A percentile compares a stretch with the other conserved stretches of the same genome.
Conservation (phyloP, 2,113 vertebrate species). For the Leucoraja erinaceus region DNA sequence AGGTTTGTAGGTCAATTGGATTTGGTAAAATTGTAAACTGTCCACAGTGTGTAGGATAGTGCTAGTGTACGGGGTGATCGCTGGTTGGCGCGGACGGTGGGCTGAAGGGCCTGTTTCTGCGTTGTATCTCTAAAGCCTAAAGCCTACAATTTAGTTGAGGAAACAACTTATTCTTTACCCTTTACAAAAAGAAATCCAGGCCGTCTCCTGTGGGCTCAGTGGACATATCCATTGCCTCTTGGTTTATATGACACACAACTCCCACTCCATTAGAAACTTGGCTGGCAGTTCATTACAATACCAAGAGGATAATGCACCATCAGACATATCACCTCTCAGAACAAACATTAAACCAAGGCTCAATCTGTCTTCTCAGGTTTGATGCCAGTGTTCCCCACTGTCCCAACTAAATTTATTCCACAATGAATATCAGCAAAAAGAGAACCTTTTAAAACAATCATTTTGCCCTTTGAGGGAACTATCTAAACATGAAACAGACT, state of each 20-base stretch:
- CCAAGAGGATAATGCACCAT: too few relatives aligned
- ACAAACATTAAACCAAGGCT: neutral
- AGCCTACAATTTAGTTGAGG: too few relatives aligned
- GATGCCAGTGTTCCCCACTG: neutral
- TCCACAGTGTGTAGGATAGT: too few relatives aligned
- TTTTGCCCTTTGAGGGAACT: neutral
- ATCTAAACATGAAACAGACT: neutral
- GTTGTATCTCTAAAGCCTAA: too few relatives aligned
- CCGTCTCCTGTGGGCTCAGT: neutral
- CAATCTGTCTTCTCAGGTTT: neutral
- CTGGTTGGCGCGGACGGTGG: too few relatives aligned
- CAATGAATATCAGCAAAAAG: neutral
- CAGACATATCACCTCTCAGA: neutral
- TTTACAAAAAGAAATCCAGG: neutral
- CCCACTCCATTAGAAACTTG: neutral
- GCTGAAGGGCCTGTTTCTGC: too few relatives aligned
- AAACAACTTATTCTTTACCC: too few relatives aligned
- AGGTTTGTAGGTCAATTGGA: too few relatives aligned
- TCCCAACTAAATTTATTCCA: neutral
- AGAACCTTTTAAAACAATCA: neutral
- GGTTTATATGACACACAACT: neutral
- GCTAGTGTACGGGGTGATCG: too few relatives aligned
- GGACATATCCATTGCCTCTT: neutral
- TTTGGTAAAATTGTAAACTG: too few relatives aligned
- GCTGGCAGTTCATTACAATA: neutral